phyloP scores from a whole-genome alignment of 2,113 vertebrate genomes.

The Corvus hawaiiensis region DNA sequence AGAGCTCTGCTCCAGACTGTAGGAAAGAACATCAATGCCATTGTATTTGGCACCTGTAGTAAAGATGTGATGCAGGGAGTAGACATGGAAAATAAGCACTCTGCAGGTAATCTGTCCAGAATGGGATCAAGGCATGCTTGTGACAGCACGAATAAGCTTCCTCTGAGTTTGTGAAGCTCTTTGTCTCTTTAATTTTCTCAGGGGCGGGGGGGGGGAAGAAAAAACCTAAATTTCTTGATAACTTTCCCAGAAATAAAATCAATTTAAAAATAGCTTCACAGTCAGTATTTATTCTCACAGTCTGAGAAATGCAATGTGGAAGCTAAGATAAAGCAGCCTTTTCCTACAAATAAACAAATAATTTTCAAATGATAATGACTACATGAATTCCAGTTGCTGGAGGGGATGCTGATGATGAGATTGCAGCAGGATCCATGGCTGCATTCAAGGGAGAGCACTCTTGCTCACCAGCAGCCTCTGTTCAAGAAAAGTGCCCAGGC shows the following conservation, averaged over 20 bases:
- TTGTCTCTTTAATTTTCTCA: background rate
- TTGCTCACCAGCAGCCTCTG: background rate
- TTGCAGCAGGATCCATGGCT: accelerated
- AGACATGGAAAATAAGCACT: background rate
- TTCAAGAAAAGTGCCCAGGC: background rate
- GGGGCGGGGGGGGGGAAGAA: background rate
- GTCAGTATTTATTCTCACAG: background rate
- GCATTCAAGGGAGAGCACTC: background rate
- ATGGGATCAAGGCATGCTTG: background rate
- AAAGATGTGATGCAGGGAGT: background rate
- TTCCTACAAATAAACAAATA: background rate
- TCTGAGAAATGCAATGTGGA: background rate
- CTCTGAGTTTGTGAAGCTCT: background rate
- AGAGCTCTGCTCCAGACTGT: background rate
- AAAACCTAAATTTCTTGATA: background rate
- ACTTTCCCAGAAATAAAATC: background rate
- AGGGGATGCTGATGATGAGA: background rate
- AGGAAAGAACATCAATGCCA: background rate
- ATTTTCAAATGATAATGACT: background rate
- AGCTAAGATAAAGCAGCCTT: background rate
- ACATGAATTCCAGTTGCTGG: background rate
- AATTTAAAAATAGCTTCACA: background rate
- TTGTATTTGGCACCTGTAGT: background rate
- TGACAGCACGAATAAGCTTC: background rate
- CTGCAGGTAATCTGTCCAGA: background rate